Evolutionary conservation across 2,113 vertebrate species (phyloP).

Genomic region (Dascyllus trimaculatus): DNA sequence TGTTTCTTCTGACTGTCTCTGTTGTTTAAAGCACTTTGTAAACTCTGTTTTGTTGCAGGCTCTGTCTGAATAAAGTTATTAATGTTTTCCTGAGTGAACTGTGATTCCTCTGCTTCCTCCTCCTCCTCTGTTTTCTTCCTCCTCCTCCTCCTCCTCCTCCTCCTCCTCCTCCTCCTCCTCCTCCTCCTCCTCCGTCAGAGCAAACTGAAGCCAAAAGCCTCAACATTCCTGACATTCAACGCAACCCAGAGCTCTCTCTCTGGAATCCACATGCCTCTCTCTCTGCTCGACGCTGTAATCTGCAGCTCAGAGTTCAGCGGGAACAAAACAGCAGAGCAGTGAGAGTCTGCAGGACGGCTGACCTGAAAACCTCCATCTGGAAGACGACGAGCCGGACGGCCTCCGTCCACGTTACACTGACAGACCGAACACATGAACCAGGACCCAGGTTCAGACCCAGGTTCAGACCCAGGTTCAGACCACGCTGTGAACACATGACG

Average conservation of each 20-base stretch:
- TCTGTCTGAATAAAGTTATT: too few species aligned
- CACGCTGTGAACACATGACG: too few species aligned
- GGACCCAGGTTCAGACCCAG: too few species aligned
- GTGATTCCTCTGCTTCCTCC: neutral
- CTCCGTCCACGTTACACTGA: too few species aligned
- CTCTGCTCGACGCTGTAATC: slow-evolving; percentile 21
- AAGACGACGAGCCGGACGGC: too few species aligned
- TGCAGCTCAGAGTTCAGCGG: slow-evolving; percentile 64
- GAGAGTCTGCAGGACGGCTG: neutral
- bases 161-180: too few species aligned
- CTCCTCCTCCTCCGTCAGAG: slow-evolving; percentile 54
- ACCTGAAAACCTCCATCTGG: too few species aligned
- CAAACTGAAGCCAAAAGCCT: slow-evolving; percentile 68
- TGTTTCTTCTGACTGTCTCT: too few species aligned
- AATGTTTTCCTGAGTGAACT: neutral
- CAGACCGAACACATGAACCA: too few species aligned
- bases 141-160: neutral
- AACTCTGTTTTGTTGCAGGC: too few species aligned
- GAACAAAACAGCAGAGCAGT: slow-evolving; percentile 38
- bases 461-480: too few species aligned
- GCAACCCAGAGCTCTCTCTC: slow-evolving; percentile 63
- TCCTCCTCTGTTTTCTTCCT: neutral
- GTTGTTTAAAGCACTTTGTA: too few species aligned
- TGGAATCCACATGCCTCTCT: slow-evolving; percentile 48
- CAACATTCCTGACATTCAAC: slow-evolving; percentile 81